Conservation (phyloP, 2,797 vertebrate species). For the Phoxinus dragarum region DNA sequence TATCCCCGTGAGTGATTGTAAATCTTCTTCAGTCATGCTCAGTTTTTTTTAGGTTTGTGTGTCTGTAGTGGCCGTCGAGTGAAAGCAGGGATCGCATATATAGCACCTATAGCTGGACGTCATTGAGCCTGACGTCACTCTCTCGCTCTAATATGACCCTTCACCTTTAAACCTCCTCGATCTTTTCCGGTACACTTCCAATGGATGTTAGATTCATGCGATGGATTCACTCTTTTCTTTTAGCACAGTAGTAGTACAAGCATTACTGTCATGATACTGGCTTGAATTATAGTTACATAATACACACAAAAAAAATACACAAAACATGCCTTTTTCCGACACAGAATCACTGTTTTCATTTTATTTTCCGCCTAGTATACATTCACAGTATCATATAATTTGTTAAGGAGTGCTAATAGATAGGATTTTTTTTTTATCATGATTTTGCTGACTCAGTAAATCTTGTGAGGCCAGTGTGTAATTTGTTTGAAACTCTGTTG, state of each 20-base stretch:
- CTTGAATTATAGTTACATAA: background rate
- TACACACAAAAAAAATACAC: background rate
- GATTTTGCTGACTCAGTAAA: background rate
- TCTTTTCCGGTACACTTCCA: background rate
- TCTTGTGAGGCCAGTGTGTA: background rate
- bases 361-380: background rate
- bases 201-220: background rate
- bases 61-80: background rate
- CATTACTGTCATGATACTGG: background rate
- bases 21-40: background rate
- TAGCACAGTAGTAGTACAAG: background rate
- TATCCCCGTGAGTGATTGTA: background rate
- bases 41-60: background rate
- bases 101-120: background rate
- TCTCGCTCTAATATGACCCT: background rate
- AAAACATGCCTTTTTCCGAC: background rate
- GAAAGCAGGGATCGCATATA: background rate
- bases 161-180: slow-evolving; percentile 6
- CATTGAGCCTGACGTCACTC: slow-evolving; percentile 11
- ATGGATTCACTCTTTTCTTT: background rate
- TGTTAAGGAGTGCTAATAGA: too few species aligned
- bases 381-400: too few species aligned
- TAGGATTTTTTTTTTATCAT: too few species aligned
- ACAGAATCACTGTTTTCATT: background rate
- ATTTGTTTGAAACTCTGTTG: background rate